Percentiles rank a stretch among this genome's conserved stretches.
Evolutionary conservation across 2,797 vertebrate genomes (phyloP).

Genomic region (Decapterus maruadsi): DNA sequence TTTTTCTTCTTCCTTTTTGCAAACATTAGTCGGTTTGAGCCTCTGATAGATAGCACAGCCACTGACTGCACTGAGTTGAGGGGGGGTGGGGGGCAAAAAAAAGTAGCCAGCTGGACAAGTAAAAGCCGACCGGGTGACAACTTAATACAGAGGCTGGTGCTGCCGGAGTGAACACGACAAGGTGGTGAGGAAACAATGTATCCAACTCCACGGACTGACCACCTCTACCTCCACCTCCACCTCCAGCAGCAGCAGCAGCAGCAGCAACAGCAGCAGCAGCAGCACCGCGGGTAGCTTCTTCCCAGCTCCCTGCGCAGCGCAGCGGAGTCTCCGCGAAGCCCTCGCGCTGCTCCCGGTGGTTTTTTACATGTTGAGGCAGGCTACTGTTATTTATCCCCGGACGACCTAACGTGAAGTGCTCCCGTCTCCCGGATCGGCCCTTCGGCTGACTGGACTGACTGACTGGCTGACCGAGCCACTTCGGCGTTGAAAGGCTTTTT

Average conservation of each 20-base stretch:
- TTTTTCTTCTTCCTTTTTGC: neutral
- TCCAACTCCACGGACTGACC: slow-evolving; percentile 72
- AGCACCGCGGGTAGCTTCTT: slow-evolving; percentile 54
- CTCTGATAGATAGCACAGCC: slow-evolving; percentile 45
- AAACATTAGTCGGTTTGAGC: slow-evolving; percentile 47
- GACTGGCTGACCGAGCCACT: slow-evolving; percentile 67
- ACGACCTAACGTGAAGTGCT: slow-evolving; percentile 71
- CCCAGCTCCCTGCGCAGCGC: slow-evolving; percentile 77
- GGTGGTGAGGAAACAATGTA: slow-evolving; percentile 54
- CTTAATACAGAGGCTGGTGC: slow-evolving; percentile 59
- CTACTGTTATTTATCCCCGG: slow-evolving; percentile 77
- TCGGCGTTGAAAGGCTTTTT: slow-evolving; percentile 64
- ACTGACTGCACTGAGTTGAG: slow-evolving; percentile 40
- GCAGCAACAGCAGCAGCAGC: neutral
- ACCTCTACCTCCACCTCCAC: slow-evolving; percentile 46
- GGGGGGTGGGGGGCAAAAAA: neutral
- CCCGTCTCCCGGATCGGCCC: slow-evolving; percentile 76
- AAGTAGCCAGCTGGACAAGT: slow-evolving; percentile 49
- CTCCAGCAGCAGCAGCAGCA: too few relatives aligned
- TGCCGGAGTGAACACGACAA: slow-evolving; percentile 54
- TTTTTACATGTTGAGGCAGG: slow-evolving; percentile 75
- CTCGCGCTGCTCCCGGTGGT: slow-evolving; percentile 71
- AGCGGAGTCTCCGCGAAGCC: slow-evolving; percentile 77
- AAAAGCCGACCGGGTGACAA: slow-evolving; percentile 60
- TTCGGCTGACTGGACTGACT: slow-evolving; percentile 10